Evolutionary conservation across 2,797 vertebrate genomes (phyloP).

Genomic region (Gymnothorax reevesii): DNA sequence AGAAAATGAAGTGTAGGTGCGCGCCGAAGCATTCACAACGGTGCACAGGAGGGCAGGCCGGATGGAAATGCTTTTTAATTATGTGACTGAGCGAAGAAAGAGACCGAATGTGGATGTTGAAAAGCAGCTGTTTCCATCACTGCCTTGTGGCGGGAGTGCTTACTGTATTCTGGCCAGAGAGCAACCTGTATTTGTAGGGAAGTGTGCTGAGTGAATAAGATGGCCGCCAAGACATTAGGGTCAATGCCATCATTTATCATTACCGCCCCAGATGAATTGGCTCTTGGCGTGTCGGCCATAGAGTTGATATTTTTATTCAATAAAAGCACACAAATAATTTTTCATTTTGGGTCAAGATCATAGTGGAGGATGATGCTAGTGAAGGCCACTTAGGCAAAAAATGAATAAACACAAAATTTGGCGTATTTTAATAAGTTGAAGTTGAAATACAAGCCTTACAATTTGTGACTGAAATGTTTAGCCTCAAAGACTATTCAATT

Average conservation of each 20-base stretch:
- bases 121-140: background rate
- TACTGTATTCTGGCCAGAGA: background rate
- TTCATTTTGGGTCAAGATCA: slow-evolving; percentile 14
- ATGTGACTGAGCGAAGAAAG: background rate
- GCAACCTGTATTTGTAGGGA: slow-evolving; percentile 16
- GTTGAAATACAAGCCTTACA: background rate
- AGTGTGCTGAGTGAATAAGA: slow-evolving; percentile 21
- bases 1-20: slow-evolving; percentile 1
- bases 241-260: slow-evolving; percentile 14
- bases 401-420: background rate
- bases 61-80: slow-evolving; percentile 23
- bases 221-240: slow-evolving; percentile 18
- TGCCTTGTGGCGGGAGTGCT: background rate
- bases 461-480: background rate
- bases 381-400: background rate
- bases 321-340: slow-evolving; percentile 25
- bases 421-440: slow-evolving; percentile 7
- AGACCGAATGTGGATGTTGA: background rate
- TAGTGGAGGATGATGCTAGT: background rate
- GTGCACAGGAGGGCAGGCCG: background rate
- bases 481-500: background rate
- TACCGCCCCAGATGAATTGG: slow-evolving; percentile 26
- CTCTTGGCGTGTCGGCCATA: slow-evolving; percentile 25
- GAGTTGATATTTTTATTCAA: slow-evolving; percentile 31
- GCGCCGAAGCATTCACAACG: background rate